These are phyloP conservation scores for Sardina pilchardus DNA, from an alignment of 2,113 vertebrate genomes.

Conservation along the genomic window DNA sequence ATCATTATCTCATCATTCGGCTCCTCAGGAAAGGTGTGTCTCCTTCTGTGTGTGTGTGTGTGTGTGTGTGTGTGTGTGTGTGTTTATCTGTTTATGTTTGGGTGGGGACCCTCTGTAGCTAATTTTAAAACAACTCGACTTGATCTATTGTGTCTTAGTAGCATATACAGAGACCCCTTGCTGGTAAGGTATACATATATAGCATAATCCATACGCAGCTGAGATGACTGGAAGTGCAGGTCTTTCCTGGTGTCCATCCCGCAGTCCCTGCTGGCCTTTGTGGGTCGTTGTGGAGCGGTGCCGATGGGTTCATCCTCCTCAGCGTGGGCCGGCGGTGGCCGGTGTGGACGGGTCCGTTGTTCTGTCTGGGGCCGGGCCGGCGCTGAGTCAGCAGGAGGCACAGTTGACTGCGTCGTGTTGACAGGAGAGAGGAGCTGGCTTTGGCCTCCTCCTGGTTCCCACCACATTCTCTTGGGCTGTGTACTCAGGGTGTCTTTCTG, in stretches of 20 bases:
- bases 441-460: slow-evolving; percentile 58
- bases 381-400: slow-evolving; percentile 50
- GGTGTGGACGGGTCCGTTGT: not conserved
- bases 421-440: slow-evolving; percentile 44
- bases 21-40: not conserved
- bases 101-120: not conserved
- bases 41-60: not conserved
- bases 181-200: not conserved
- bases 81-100: not conserved
- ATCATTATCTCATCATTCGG: not conserved
- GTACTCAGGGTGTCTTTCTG: slow-evolving; percentile 41
- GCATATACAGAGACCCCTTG: not conserved
- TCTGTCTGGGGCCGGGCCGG: slow-evolving; percentile 32
- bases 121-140: not conserved
- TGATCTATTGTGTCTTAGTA: not conserved
- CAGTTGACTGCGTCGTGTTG: slow-evolving; percentile 50
- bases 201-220: not conserved
- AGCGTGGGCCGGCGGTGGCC: not conserved
- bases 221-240: not conserved
- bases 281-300: not conserved
- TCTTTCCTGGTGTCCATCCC: not conserved
- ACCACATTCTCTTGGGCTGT: slow-evolving; percentile 41
- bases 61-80: not conserved
- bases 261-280: not conserved
- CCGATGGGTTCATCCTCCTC: not conserved